phyloP scores from a whole-genome alignment of 2,113 vertebrate species.

The Lagopus muta region DNA sequence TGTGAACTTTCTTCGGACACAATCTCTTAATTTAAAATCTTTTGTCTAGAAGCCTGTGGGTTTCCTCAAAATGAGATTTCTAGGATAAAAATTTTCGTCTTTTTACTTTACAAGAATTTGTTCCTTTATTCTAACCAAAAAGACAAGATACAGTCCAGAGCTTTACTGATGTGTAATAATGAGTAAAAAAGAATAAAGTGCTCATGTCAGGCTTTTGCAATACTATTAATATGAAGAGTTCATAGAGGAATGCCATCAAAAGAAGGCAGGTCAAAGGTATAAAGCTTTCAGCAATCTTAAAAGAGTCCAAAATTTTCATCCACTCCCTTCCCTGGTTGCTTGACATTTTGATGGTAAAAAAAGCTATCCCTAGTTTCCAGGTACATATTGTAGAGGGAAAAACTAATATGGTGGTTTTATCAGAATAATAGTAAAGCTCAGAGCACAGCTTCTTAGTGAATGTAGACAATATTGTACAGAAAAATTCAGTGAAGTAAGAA shows the following conservation, averaged over 20 bases:
- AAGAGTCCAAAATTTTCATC: neutral
- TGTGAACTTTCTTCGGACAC: conserved; percentile 17
- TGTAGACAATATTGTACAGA: neutral
- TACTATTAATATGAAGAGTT: conserved; percentile 23
- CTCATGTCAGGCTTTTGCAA: neutral
- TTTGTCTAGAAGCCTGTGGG: conserved; percentile 33
- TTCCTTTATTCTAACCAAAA: conserved; percentile 10
- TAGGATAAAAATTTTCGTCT: neutral
- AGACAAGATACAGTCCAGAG: neutral
- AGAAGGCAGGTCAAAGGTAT: neutral
- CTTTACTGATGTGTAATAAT: neutral
- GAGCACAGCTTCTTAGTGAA: neutral
- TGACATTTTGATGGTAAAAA: neutral
- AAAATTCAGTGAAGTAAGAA: neutral
- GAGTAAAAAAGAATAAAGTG: conserved; percentile 19
- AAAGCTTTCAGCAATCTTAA: conserved; percentile 17
- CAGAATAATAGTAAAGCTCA: neutral
- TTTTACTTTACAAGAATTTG: neutral
- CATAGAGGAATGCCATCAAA: neutral
- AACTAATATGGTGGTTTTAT: neutral
- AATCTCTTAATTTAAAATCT: conserved; percentile 26
- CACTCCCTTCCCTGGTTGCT: neutral
- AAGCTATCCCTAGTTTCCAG: neutral
- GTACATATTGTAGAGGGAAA: neutral
- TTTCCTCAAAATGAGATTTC: conserved; percentile 20